Evolutionary conservation across 2,888 invertebrate genomes (phyloP).

Genomic region (Cartodere bifasciata): DNA sequence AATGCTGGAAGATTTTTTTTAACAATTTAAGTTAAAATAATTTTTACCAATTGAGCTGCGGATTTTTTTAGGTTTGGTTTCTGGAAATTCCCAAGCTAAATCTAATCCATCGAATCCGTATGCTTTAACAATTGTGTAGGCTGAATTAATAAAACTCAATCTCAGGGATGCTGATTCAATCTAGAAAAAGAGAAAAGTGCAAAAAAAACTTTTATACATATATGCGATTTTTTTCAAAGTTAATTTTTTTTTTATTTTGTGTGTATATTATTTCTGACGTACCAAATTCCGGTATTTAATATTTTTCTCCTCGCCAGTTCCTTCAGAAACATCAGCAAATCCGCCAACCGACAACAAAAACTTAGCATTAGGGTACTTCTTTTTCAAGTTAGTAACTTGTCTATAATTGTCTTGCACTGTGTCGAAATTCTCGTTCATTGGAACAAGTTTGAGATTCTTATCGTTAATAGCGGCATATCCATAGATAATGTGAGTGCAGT

Average conservation of each 20-base stretch:
- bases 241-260: background rate
- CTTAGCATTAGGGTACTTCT: slow-evolving; percentile 51
- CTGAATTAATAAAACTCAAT: slow-evolving; percentile 66
- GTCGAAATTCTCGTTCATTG: slow-evolving; percentile 61
- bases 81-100: slow-evolving; percentile 76
- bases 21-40: background rate
- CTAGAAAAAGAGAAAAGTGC: slow-evolving; percentile 30
- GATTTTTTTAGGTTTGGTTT: slow-evolving; percentile 65
- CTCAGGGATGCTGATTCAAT: slow-evolving; percentile 61
- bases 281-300: slow-evolving; percentile 61
- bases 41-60: slow-evolving; percentile 35
- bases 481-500: slow-evolving; percentile 69
- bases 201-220: slow-evolving; percentile 1
- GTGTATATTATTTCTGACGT: slow-evolving; percentile 19
- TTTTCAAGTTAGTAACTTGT: slow-evolving; percentile 55
- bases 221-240: background rate
- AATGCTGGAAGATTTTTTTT: slow-evolving; percentile 2
- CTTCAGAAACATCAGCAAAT: slow-evolving; percentile 53
- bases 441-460: slow-evolving; percentile 56
- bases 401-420: slow-evolving; percentile 64
- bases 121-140: slow-evolving; percentile 56
- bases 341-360: slow-evolving; percentile 68
- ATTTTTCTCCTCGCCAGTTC: slow-evolving; percentile 34
- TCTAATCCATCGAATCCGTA: slow-evolving; percentile 82
- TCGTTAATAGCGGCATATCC: slow-evolving; percentile 68